A percentile compares a stretch with the other conserved stretches of the same genome.
Evolutionary conservation across 2,113 vertebrate genomes (phyloP).

Genomic region (Columba livia): DNA sequence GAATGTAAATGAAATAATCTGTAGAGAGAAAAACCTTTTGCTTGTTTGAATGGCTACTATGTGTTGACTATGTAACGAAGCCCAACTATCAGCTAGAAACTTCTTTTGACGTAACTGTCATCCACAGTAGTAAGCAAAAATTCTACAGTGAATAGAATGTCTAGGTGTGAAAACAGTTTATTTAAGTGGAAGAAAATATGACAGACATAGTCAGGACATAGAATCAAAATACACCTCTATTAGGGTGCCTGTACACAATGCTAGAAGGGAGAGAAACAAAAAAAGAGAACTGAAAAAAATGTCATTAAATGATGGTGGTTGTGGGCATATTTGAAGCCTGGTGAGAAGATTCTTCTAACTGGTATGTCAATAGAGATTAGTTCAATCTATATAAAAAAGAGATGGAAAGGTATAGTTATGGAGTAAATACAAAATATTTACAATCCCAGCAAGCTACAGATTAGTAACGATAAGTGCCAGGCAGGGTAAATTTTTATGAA

Average conservation of each 20-base stretch:
- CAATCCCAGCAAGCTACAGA: background rate
- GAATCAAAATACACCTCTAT: background rate
- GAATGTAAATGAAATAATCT: background rate
- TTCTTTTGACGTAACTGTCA: background rate
- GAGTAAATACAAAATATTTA: background rate
- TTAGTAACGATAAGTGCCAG: background rate
- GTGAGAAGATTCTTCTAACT: constrained; percentile 9
- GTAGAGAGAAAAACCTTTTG: background rate
- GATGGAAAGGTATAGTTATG: background rate
- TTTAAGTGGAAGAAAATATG: background rate
- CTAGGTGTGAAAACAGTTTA: background rate
- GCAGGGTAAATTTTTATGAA: background rate
- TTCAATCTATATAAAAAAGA: background rate
- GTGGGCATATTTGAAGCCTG: background rate
- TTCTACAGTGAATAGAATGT: background rate
- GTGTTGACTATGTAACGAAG: background rate
- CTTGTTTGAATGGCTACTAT: background rate
- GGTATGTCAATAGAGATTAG: constrained; percentile 20
- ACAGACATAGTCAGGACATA: background rate
- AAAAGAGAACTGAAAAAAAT: background rate
- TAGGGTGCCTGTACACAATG: background rate
- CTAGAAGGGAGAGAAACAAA: background rate
- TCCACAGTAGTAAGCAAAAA: background rate
- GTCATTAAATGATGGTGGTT: background rate
- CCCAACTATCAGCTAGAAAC: background rate